Conservation (phyloP, 2,113 vertebrate species). For the Callocephalon fimbriatum region DNA sequence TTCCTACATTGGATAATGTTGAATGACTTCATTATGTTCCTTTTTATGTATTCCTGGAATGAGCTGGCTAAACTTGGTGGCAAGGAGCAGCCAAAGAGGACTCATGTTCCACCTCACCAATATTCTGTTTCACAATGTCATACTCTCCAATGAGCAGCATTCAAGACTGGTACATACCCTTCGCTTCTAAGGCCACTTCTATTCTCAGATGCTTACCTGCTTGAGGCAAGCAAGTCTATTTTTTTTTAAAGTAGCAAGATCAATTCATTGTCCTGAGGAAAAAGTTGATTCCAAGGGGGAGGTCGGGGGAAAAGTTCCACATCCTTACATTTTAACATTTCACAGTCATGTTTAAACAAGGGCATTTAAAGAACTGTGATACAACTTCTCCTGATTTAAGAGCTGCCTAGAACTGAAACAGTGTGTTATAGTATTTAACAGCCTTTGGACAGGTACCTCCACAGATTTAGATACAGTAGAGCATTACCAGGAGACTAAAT, state of each 20-base stretch:
- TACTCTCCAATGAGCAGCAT: background rate
- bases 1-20: background rate
- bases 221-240: background rate
- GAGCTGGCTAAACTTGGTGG: background rate
- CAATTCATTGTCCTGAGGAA: background rate
- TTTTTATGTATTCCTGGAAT: background rate
- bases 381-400: rapidly evolving
- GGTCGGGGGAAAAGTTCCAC: background rate
- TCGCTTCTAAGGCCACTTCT: background rate
- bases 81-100: background rate
- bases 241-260: background rate
- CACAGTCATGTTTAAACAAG: background rate
- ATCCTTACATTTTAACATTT: background rate
- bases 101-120: background rate
- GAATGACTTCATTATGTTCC: background rate
- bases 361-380: background rate
- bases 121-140: background rate
- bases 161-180: background rate
- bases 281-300: background rate
- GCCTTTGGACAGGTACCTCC: background rate
- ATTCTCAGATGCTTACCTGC: background rate
- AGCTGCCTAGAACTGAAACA: background rate
- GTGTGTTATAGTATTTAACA: rapidly evolving
- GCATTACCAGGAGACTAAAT: background rate
- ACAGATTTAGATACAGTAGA: background rate